These are phyloP conservation scores for Stenodema calcarata DNA, from an alignment of 2,888 invertebrate genomes.

Conservation along the genomic window DNA sequence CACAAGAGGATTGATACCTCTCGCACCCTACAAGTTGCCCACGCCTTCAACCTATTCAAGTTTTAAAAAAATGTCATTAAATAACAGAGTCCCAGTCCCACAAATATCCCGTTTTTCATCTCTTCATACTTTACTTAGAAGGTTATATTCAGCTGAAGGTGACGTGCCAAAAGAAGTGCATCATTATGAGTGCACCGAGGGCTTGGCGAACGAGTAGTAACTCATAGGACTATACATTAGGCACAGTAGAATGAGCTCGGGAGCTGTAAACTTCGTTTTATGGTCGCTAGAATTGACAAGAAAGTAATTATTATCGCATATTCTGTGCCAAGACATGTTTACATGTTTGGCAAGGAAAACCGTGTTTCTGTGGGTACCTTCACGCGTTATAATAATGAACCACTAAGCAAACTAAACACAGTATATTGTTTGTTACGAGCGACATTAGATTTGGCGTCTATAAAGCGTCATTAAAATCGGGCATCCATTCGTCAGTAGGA, in stretches of 20 bases:
- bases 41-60: not conserved
- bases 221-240: not conserved
- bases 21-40: not conserved
- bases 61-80: not conserved
- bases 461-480: no score
- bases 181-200: not conserved
- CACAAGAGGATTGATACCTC: no score
- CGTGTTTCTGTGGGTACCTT: no score
- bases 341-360: no score
- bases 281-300: not conserved
- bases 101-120: not conserved
- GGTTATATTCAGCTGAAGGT: not conserved
- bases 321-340: not conserved
- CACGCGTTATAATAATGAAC: no score
- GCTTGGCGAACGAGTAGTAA: not conserved
- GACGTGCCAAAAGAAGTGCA: not conserved
- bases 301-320: not conserved
- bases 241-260: not conserved
- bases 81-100: not conserved
- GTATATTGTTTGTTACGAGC: no score
- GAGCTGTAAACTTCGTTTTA: not conserved
- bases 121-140: not conserved
- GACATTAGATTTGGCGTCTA: no score
- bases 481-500: no score
- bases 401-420: no score